Evolutionary conservation across 2,888 invertebrate genomes (phyloP).

Genomic region (Leucania comma): DNA sequence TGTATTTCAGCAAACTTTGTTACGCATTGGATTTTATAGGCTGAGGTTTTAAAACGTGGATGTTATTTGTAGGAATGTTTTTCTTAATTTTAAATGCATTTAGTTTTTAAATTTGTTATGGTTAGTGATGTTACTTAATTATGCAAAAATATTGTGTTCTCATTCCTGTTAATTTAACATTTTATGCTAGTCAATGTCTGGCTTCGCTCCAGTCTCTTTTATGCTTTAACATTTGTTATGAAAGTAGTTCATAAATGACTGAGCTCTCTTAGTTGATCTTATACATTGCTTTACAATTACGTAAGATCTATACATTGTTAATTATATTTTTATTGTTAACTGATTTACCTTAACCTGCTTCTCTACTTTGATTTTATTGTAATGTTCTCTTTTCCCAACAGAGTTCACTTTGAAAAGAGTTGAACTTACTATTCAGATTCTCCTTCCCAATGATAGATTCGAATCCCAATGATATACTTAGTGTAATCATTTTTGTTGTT

Average conservation of each 20-base stretch:
- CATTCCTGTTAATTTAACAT: conserved; percentile 42
- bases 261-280: conserved; percentile 44
- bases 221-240: conserved; percentile 45
- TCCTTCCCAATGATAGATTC: neutral
- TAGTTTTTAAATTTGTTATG: conserved; percentile 42
- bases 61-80: conserved; percentile 13
- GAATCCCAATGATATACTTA: neutral
- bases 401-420: conserved; percentile 6
- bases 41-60: conserved; percentile 58
- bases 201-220: conserved; percentile 41
- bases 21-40: conserved; percentile 52
- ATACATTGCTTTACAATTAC: conserved; percentile 30
- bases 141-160: conserved; percentile 25
- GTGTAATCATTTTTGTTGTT: neutral
- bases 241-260: conserved; percentile 45
- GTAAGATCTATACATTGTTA: conserved; percentile 20
- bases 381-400: neutral
- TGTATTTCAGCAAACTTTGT: conserved; percentile 55
- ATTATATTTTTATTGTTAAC: conserved; percentile 23
- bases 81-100: conserved; percentile 18
- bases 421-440: neutral
- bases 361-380: neutral
- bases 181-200: conserved; percentile 57
- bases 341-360: neutral
- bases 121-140: conserved; percentile 58